Percentiles rank a stretch among this genome's conserved stretches.
These are phyloP conservation scores for Melinaea menophilus DNA, from an alignment of 2,888 invertebrate genomes.

Conservation along the genomic window DNA sequence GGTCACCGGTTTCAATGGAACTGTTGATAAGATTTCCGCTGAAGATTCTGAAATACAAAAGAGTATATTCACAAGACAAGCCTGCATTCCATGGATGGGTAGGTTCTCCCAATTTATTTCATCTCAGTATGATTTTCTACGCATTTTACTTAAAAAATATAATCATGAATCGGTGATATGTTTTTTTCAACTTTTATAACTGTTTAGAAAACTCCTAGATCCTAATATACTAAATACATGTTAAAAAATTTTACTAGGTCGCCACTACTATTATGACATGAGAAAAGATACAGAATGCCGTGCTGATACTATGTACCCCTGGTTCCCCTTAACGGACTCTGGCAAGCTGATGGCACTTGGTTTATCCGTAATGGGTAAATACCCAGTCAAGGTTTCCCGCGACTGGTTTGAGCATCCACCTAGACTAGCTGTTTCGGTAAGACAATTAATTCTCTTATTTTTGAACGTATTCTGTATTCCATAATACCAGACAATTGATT, in stretches of 20 bases:
- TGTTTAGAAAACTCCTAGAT: too few species aligned
- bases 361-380: constrained; percentile 35
- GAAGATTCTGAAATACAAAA: constrained; percentile 30
- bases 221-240: not conserved
- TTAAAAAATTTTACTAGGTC: constrained; percentile 35
- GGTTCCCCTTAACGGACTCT: constrained; percentile 45
- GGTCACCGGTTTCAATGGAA: constrained; percentile 42
- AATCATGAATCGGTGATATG: not conserved
- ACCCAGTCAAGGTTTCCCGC: constrained; percentile 26
- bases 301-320: constrained; percentile 38
- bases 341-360: constrained; percentile 42
- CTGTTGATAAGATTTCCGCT: constrained; percentile 36
- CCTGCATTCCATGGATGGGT: constrained; percentile 63
- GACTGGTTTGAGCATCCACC: constrained; percentile 45
- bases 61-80: constrained; percentile 49
- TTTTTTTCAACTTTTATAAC: too few species aligned
- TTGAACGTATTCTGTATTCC: too few species aligned
- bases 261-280: constrained; percentile 53
- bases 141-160: not conserved
- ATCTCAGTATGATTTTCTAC: not conserved
- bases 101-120: constrained; percentile 19
- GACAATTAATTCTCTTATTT: not conserved
- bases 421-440: constrained; percentile 36
- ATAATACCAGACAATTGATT: too few species aligned
- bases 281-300: constrained; percentile 36